Evolutionary conservation across 2,113 vertebrate genomes (phyloP), one percentile per base, ranked within the genome.

Genomic region (Tychaedon coryphoeus): DNA sequence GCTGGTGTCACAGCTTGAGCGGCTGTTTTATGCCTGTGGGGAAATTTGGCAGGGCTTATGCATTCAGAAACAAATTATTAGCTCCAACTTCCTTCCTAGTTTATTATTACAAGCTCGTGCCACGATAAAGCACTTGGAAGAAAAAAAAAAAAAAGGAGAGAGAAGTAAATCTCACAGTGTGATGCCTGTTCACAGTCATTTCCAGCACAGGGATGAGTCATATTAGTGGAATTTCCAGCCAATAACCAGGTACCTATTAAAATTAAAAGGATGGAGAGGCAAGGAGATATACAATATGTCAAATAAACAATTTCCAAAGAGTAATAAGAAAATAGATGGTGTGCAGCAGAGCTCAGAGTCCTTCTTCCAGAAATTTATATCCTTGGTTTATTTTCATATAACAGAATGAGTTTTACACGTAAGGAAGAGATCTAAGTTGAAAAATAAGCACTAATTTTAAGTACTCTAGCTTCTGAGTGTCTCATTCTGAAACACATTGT

Each of bases 1-100:
- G 95, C 95, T 92, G 93, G 95, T 96, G 96, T 94, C 95, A 89
- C 95, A 96, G 96, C 88, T 86, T 87, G 88, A 97, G 91, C 7
- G 34, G 91, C 93, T 89, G 67, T 86, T 96, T 93, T 57, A 38
- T 87, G 94, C 95, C 97, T 93, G 65, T 90, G 87, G 96, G 96
- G 95, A 97, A 94, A 96, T 95, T 91, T 96, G 95, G 95, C 94
- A 92, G 79, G 77, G 82, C n/a, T 88, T 85, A 83, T 90, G 90
- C 94, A 91, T 92, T 97, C 95, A 90, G 79, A 94, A 96, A 57
- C 86, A 86, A 95, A 96, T 90, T 5, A 97, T 94, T 94, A 93
- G 92, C 92, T 92, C 75, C 92, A 93, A 34, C 95, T 96, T 96
- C 94, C 95, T 93, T 93, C 90, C 84, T 40, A 92, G 74, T 88